A percentile compares a stretch with the other conserved stretches of the same genome.
phyloP scores from a whole-genome alignment of 2,888 invertebrate species.

The Heliconius hortense region DNA sequence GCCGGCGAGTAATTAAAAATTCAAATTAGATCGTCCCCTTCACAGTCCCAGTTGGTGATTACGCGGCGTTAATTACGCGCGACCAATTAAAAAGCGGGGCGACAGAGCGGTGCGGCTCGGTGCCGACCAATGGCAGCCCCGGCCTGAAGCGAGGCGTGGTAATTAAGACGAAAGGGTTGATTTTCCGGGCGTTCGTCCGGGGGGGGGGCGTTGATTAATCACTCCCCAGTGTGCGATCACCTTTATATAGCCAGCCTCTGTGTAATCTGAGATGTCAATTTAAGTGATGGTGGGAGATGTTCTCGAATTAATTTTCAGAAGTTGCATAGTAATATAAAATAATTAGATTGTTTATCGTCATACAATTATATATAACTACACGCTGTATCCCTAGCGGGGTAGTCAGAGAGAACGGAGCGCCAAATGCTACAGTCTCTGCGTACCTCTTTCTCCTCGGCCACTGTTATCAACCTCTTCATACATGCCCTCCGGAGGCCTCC shows the following conservation, averaged over 20 bases:
- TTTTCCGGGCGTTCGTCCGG: conserved; percentile 69
- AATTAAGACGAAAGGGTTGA: conserved; percentile 81
- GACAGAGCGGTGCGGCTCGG: conserved; percentile 61
- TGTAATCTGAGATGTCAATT: conserved; percentile 2
- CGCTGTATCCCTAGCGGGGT: too few species aligned
- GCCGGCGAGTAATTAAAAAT: conserved; percentile 74
- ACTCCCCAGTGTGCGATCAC: conserved; percentile 47
- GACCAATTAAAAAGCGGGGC: conserved; percentile 77
- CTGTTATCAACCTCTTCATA: too few species aligned
- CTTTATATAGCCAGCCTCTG: conserved; percentile 31
- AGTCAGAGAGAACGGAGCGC: too few species aligned
- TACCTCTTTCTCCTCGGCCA: too few species aligned
- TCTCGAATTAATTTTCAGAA: too few species aligned
- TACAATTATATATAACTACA: background rate
- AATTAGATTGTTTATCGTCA: background rate
- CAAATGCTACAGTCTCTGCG: too few species aligned
- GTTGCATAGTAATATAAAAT: too few species aligned
- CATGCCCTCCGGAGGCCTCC: too few species aligned
- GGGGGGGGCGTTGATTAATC: conserved; percentile 73
- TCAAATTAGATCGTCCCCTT: conserved; percentile 75
- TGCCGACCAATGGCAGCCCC: conserved; percentile 66
- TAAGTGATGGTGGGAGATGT: background rate
- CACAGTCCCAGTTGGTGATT: conserved; percentile 73
- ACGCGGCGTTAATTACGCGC: conserved; percentile 75
- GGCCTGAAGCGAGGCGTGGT: conserved; percentile 77